Evolutionary conservation across 2,113 vertebrate species (phyloP), one percentile per base, ranked within the genome.

Genomic region (Petroica traversi): DNA sequence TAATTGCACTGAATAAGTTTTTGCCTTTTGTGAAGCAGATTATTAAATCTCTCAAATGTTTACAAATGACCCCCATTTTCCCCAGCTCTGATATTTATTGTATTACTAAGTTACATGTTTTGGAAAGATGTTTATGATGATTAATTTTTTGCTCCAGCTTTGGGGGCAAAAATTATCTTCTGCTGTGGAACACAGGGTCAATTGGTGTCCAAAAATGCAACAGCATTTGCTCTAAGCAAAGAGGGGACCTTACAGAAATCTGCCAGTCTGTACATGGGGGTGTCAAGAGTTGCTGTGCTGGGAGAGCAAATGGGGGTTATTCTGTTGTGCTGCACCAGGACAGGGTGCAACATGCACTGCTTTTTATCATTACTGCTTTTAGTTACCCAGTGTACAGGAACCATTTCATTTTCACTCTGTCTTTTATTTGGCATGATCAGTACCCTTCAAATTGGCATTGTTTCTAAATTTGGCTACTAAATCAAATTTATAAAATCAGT

Each of bases 111-210:
- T 14, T 34, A 40, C 3, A 1, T 40, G 43, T 59, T 92, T 72
- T 29, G 19, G 31, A 33, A 72, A 57, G 31, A 20, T 61, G 25
- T 38, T 59, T 31, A 31, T 25, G 49, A 6, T 29, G 33, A 23
- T 67, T 33, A 58, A 52, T 8, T 68, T 78, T 93, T 40, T 55
- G 24, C 13, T 43, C 8, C 38, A 36, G 9, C 31, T 89, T 80
- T 49, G 4, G 11, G 38, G 24, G 5, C 6, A 82, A 92, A 73
- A 82, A 31, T 33, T 20, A 8, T 61, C 88, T 91, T 80, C 75
- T 89, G 12, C 16, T 2, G 2, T 67, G 81, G 49, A 23, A 15
- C 0, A 1, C 0, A 1, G 25, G 33, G 19, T 64, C 48, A 67
- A 2, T 22, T 12, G 46, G 9, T 1, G 3, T 14, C 26, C 12